Percentiles rank a stretch among this genome's conserved stretches.
Evolutionary conservation across 2,113 vertebrate genomes (phyloP).

Genomic region (Hydropotes inermis): DNA sequence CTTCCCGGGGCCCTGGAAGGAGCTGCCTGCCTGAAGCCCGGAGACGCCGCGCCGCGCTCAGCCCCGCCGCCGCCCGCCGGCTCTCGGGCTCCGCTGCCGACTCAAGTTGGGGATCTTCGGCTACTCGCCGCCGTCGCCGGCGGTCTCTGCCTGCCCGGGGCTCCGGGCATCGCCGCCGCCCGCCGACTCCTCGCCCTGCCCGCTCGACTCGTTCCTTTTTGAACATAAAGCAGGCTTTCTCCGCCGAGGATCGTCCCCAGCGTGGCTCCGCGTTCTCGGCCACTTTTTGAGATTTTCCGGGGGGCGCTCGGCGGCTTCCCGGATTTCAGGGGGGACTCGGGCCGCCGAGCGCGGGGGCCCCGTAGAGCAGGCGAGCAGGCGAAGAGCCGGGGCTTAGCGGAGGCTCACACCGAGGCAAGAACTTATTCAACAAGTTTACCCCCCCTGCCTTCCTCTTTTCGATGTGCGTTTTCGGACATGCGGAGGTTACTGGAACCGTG

Average conservation of each 20-base stretch:
- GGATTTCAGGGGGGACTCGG: conserved; percentile 45
- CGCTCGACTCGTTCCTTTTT: neutral
- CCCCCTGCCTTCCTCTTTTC: conserved; percentile 82
- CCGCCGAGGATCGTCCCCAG: conserved; percentile 46
- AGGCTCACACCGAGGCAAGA: conserved; percentile 74
- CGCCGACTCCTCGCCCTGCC: neutral
- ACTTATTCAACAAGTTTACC: conserved; percentile 85
- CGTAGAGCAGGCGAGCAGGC: neutral
- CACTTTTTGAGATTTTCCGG: conserved; percentile 66
- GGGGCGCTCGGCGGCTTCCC: conserved; percentile 50
- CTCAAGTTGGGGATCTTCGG: conserved; percentile 66
- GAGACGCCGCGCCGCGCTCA: conserved; percentile 52
- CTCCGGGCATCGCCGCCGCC: conserved; percentile 21
- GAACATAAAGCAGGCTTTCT: conserved; percentile 23
- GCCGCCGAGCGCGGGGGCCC: neutral
- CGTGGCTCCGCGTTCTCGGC: conserved; percentile 31
- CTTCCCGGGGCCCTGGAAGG: conserved; percentile 73
- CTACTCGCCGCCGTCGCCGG: conserved; percentile 40
- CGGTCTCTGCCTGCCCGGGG: conserved; percentile 40
- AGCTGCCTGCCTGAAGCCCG: conserved; percentile 73
- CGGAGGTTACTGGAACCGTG: conserved; percentile 94
- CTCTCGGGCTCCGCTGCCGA: conserved; percentile 52
- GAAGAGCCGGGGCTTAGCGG: conserved; percentile 28
- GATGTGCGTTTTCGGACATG: conserved; percentile 93
- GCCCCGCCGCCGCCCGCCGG: conserved; percentile 60